These are phyloP conservation scores for Pseudochirops cupreus DNA, from an alignment of 2,797 vertebrate genomes.

Conservation along the genomic window DNA sequence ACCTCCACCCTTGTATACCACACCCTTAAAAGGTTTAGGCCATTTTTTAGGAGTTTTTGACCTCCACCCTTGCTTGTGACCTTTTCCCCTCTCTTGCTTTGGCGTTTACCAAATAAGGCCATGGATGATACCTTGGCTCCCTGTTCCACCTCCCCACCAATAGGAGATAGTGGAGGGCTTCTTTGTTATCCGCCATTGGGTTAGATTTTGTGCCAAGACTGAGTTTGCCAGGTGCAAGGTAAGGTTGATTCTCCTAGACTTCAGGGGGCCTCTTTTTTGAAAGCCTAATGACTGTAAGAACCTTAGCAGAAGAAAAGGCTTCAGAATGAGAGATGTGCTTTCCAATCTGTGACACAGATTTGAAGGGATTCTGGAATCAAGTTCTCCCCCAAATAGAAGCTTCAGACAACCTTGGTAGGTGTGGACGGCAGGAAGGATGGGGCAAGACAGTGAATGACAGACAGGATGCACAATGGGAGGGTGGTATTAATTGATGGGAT, in stretches of 20 bases:
- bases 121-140: no score
- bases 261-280: not conserved
- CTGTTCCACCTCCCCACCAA: no score
- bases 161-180: no score
- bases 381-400: not conserved
- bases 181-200: no score
- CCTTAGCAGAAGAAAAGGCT: not conserved
- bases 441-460: not conserved
- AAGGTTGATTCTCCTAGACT: not conserved
- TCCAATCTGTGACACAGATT: not conserved
- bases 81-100: no score
- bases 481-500: not conserved
- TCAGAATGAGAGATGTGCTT: not conserved
- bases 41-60: no score
- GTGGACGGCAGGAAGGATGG: not conserved
- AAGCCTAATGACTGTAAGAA: not conserved
- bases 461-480: not conserved
- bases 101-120: no score
- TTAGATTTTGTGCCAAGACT: no score
- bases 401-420: not conserved
- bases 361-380: not conserved
- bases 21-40: no score
- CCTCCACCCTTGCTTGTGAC: no score
- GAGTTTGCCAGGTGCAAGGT: not conserved
- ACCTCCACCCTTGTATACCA: no score